A percentile compares a stretch with the other conserved stretches of the same genome.
Evolutionary conservation across 2,113 vertebrate genomes (phyloP).

Genomic region (Cyanoderma ruficeps): DNA sequence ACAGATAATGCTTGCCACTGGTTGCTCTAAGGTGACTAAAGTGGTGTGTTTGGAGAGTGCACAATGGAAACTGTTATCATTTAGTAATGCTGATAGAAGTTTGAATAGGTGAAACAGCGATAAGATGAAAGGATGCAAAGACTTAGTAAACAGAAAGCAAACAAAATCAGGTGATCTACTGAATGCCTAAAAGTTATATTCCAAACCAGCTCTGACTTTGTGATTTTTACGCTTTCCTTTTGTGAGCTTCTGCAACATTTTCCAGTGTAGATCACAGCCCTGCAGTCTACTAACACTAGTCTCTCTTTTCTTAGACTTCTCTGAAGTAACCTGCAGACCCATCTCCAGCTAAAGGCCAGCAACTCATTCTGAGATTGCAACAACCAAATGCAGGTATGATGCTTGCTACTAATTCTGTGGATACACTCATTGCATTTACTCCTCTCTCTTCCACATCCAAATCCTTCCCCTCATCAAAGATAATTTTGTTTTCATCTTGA

Average conservation of each 20-base stretch:
- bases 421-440: neutral
- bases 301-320: neutral
- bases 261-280: neutral
- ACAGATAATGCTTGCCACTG: neutral
- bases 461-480: neutral
- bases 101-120: neutral
- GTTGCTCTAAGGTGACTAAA: neutral
- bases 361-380: neutral
- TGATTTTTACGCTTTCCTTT: neutral
- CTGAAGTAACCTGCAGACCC: neutral
- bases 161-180: neutral
- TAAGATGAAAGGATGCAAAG: conserved; percentile 43
- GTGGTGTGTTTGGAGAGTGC: neutral
- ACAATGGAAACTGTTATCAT: conserved; percentile 45
- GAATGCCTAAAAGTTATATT: neutral
- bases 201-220: neutral
- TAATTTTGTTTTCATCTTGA: neutral
- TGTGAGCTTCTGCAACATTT: neutral
- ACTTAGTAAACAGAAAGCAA: conserved; percentile 4
- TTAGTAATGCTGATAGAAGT: neutral
- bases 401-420: neutral
- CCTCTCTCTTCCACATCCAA: neutral
- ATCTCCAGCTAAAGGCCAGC: neutral
- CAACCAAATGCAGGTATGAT: neutral
- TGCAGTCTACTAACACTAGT: neutral